Percentiles rank a stretch among this genome's conserved stretches.
Evolutionary conservation across 2,888 invertebrate genomes (phyloP).

Genomic region (Macrophya alboannulata): DNA sequence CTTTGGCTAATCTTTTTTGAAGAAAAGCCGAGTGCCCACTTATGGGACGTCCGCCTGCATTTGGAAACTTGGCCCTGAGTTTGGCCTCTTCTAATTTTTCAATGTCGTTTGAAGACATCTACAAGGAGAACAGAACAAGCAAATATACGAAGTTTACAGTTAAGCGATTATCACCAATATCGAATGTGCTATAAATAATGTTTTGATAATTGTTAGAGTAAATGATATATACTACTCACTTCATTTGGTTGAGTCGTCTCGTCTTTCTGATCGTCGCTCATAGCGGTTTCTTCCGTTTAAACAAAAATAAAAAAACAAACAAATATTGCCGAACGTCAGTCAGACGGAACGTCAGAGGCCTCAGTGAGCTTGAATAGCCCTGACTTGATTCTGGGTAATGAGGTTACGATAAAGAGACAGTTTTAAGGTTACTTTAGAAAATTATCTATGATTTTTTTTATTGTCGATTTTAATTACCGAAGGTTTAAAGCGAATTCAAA

Average conservation of each 20-base stretch:
- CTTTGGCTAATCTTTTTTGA: constrained; percentile 96
- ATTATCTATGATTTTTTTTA: background rate
- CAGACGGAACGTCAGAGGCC: background rate
- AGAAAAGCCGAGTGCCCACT: constrained; percentile 95
- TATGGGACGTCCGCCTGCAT: constrained; percentile 85
- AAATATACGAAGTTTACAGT: background rate
- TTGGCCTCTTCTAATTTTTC: constrained; percentile 96
- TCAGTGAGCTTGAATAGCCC: background rate
- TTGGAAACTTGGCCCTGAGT: constrained; percentile 94
- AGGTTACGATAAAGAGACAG: background rate
- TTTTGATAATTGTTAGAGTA: constrained; percentile 19
- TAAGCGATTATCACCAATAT: constrained; percentile 20
- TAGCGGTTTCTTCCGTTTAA: background rate
- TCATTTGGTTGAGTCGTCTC: constrained; percentile 71
- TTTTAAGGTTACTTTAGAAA: constrained; percentile 21
- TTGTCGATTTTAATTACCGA: background rate
- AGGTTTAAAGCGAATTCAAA: background rate
- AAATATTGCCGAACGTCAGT: background rate
- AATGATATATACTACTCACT: constrained; percentile 63
- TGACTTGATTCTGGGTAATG: background rate
- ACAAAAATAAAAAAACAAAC: background rate
- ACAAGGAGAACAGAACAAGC: constrained; percentile 62
- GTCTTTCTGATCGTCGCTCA: constrained; percentile 66
- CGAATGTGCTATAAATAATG: constrained; percentile 28
- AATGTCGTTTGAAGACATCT: constrained; percentile 85